Evolutionary conservation across 1,140 invertebrate species (phyloP).

Genomic region (Elysia chlorotica): DNA sequence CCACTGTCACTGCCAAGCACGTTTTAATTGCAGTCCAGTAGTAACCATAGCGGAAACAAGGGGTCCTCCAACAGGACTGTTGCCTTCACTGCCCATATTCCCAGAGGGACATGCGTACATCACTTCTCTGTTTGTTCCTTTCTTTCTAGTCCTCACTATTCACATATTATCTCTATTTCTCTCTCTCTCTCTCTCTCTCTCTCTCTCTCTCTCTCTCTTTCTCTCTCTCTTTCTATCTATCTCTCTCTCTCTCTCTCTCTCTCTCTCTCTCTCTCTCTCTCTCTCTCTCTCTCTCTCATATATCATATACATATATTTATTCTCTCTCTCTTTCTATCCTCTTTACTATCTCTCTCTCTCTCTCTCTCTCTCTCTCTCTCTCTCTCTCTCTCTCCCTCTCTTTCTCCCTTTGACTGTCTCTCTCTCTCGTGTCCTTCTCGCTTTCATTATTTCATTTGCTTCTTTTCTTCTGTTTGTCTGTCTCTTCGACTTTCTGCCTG

Average conservation of each 20-base stretch:
- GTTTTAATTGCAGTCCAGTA: too few relatives aligned
- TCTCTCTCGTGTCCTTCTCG: neutral
- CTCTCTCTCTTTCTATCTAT: neutral
- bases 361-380: neutral
- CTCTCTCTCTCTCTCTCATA: neutral
- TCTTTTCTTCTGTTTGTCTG: neutral
- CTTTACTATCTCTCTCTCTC: neutral
- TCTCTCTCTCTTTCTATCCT: neutral
- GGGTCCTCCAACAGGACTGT: too few relatives aligned
- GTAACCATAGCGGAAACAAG: too few relatives aligned
- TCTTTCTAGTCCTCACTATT: too few relatives aligned
- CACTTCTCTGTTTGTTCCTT: too few relatives aligned
- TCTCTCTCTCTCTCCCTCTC: neutral
- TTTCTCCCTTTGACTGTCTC: neutral
- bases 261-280: neutral
- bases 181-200: conserved; percentile 4
- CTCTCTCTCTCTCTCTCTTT: neutral
- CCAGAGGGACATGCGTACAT: too few relatives aligned
- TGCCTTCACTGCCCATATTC: too few relatives aligned
- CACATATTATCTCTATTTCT: too few relatives aligned
- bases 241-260: neutral
- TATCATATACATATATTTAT: neutral
- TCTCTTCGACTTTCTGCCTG: neutral
- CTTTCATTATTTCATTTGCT: neutral
- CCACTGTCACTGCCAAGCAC: too few relatives aligned